Conservation (phyloP, 1,140 invertebrate species). For the Bombus fervidus region DNA sequence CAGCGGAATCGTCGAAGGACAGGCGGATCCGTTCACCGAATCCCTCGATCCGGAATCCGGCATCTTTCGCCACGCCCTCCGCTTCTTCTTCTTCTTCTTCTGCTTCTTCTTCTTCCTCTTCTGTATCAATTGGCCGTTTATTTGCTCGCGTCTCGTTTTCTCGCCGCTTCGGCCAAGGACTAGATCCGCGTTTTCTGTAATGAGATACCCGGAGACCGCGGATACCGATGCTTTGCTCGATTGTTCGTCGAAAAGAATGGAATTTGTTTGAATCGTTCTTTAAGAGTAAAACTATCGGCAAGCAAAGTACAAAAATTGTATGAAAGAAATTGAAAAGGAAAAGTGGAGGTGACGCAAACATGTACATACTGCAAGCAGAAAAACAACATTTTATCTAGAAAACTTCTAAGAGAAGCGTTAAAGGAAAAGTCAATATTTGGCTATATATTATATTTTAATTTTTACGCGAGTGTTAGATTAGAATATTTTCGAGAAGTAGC, state of each 20-base stretch:
- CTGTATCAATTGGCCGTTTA: not conserved
- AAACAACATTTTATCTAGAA: too few species aligned
- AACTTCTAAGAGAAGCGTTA: too few species aligned
- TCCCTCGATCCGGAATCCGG: slow-evolving; percentile 56
- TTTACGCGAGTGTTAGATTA: too few species aligned
- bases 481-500: too few species aligned
- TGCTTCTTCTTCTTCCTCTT: not conserved
- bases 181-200: slow-evolving; percentile 28
- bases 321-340: too few species aligned
- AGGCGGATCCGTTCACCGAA: slow-evolving; percentile 66
- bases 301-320: not conserved
- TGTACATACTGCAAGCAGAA: too few species aligned
- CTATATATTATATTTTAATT: too few species aligned
- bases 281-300: not conserved
- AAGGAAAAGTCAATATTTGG: too few species aligned
- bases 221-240: not conserved
- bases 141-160: not conserved
- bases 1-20: slow-evolving; percentile 67
- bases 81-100: slow-evolving; percentile 16
- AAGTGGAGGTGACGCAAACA: too few species aligned
- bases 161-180: not conserved
- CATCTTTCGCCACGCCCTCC: slow-evolving; percentile 45
- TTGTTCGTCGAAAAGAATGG: not conserved
- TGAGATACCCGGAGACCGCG: not conserved
- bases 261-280: not conserved